Base-by-base conservation (phyloP, 2,888 invertebrate species). In the Tigriopus californicus region DNA sequence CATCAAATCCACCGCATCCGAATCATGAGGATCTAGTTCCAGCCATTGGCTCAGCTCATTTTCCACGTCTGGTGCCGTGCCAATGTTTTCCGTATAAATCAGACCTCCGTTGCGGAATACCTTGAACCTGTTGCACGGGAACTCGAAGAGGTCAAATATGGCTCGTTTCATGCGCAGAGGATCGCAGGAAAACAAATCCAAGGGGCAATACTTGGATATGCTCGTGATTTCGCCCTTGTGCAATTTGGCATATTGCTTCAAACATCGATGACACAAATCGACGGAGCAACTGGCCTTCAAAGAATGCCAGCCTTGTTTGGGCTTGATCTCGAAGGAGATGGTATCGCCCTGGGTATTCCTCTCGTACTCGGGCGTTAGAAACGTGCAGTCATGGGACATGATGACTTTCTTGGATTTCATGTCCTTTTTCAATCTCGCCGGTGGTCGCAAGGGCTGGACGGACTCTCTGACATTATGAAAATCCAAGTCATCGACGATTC, bases 121-220 rank as follows among this genome's bases (percentile, higher is more conserved):
- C 25, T 65, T 60, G 15, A 66, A 60, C 48, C 65, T 64, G 47
- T 65, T 65, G 55, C 64, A 65, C 5, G 66, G 65, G 18, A 56
- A 60, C 41, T 63, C 47, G 10, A 64, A 51, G 11, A 66, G 55
- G 48, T 61, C 61, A 15, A 49, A 58, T 13, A 66, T 25, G 20
- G 65, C 64, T 53, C 58, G 53, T 8, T 61, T 49, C 60, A 63
- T 62, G 3, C 66, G 42, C 1, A 5, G 10, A 8, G 60, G 58
- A 58, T 64, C 63, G 66, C 73, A 73, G 61, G 72, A 72, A 65
- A 71, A 74, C 12, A 74, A 67, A 63, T 73, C 72, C 44, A 74
- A 64, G 0, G 74, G 74, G 63, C 74, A 74, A 63, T 73, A 74
- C 61, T 69, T 67, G 64, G 72, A 72, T 63, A 70, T 70, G n/a